These are phyloP conservation scores for Hydropsyche betteni DNA, from an alignment of 2,888 invertebrate genomes.

Conservation along the genomic window DNA sequence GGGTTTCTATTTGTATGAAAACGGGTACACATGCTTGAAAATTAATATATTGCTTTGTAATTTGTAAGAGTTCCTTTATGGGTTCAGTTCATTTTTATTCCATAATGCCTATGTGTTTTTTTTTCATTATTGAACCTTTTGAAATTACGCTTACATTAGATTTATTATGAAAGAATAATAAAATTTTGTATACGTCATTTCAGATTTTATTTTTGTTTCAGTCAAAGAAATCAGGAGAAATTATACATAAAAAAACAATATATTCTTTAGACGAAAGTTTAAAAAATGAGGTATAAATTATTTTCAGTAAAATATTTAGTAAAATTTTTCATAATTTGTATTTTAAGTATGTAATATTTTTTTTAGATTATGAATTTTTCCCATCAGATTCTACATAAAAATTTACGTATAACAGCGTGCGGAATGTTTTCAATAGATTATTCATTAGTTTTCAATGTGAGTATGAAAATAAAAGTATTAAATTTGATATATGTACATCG, in stretches of 20 bases:
- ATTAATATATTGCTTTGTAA: no score
- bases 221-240: slow-evolving; percentile 38
- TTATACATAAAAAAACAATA: slow-evolving; percentile 42
- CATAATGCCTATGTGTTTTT: no score
- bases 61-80: no score
- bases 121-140: no score
- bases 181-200: no score
- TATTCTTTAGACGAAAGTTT: slow-evolving; percentile 36
- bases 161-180: no score
- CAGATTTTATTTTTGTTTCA: slow-evolving; percentile 21
- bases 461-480: background rate
- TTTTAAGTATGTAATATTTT: background rate
- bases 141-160: no score
- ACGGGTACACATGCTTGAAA: no score
- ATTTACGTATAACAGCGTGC: slow-evolving; percentile 44
- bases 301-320: background rate
- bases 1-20: no score
- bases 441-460: slow-evolving; percentile 43
- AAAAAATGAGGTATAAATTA: slow-evolving; percentile 32
- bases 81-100: no score
- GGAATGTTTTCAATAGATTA: slow-evolving; percentile 49
- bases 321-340: slow-evolving; percentile 12
- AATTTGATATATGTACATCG: slow-evolving; percentile 11
- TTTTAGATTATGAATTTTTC: slow-evolving; percentile 46
- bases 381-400: slow-evolving; percentile 41